These are phyloP conservation scores for Celastrina argiolus DNA, from an alignment of 2,888 invertebrate genomes.

Conservation along the genomic window DNA sequence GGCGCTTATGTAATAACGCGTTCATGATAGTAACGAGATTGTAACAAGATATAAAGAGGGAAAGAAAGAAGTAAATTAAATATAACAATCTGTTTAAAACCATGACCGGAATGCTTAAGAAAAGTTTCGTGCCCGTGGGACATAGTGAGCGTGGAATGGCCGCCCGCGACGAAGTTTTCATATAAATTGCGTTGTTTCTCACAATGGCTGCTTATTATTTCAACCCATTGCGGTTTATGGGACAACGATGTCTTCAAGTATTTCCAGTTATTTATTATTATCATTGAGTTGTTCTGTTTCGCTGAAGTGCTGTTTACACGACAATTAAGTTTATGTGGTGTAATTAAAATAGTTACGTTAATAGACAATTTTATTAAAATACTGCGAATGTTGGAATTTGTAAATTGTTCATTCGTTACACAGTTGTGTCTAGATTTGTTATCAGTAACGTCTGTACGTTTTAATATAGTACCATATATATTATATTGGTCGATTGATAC, in stretches of 20 bases:
- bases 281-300: constrained; percentile 2
- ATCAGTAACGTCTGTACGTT: too few species aligned
- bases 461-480: too few species aligned
- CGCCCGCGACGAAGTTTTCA: constrained; percentile 36
- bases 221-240: constrained; percentile 42
- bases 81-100: constrained; percentile 15
- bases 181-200: constrained; percentile 41
- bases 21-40: background rate
- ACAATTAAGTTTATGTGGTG: background rate
- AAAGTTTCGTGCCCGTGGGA: constrained; percentile 12
- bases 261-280: constrained; percentile 32
- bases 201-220: constrained; percentile 40
- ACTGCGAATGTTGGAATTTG: too few species aligned
- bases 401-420: too few species aligned
- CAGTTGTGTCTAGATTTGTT: too few species aligned
- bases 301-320: background rate
- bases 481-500: too few species aligned
- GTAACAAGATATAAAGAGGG: background rate
- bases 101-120: constrained; percentile 10
- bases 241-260: constrained; percentile 36
- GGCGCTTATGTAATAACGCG: background rate
- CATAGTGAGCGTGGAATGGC: constrained; percentile 20
- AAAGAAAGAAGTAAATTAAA: constrained; percentile 12
- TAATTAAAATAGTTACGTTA: too few species aligned
- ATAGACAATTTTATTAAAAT: too few species aligned